phyloP scores from a whole-genome alignment of 64 coral and sea anemone genomes.

The Actinia equina region DNA sequence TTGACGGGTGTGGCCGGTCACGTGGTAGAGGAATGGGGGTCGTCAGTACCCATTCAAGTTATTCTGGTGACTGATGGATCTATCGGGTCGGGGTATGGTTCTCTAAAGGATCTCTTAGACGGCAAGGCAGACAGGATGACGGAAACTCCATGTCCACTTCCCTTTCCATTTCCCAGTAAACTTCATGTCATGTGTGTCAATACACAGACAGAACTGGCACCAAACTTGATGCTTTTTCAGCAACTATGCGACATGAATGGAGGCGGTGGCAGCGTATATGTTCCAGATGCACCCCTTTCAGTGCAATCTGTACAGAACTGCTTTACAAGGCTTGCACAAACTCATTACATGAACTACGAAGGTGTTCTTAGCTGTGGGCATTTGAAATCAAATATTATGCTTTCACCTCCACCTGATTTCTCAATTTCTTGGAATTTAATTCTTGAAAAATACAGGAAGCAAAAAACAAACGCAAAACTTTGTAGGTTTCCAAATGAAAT shows the following conservation, averaged over 20 bases:
- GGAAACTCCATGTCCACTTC: constrained; percentile 68
- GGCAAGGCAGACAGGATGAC: constrained; percentile 39
- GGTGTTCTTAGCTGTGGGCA: constrained; percentile 87
- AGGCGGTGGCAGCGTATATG: constrained; percentile 85
- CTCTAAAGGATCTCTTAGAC: constrained; percentile 76
- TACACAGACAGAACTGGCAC: constrained; percentile 42
- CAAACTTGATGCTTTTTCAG: constrained; percentile 79
- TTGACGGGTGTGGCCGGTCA: constrained; percentile 87
- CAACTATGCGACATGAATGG: constrained; percentile 77
- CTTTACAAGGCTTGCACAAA: constrained; percentile 85
- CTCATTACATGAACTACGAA: constrained; percentile 77
- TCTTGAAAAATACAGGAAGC: constrained; percentile 65
- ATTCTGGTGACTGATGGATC: constrained; percentile 92
- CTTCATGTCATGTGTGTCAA: constrained; percentile 86
- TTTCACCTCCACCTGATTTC: constrained; percentile 88
- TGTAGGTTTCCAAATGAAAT: constrained; percentile 89
- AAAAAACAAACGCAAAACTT: constrained; percentile 49
- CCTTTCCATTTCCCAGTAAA: constrained; percentile 90
- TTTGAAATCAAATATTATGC: constrained; percentile 79
- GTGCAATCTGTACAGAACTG: constrained; percentile 85
- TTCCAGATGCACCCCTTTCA: constrained; percentile 63
- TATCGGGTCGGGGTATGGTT: constrained; percentile 75
- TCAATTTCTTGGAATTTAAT: constrained; percentile 64
- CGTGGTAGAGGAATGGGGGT: constrained; percentile 97
- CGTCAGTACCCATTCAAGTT: constrained; percentile 87